These are phyloP conservation scores for Clytia hemisphaerica DNA, from an alignment of 30 jellyfish, hydroid and myxozoan species.

Conservation along the genomic window DNA sequence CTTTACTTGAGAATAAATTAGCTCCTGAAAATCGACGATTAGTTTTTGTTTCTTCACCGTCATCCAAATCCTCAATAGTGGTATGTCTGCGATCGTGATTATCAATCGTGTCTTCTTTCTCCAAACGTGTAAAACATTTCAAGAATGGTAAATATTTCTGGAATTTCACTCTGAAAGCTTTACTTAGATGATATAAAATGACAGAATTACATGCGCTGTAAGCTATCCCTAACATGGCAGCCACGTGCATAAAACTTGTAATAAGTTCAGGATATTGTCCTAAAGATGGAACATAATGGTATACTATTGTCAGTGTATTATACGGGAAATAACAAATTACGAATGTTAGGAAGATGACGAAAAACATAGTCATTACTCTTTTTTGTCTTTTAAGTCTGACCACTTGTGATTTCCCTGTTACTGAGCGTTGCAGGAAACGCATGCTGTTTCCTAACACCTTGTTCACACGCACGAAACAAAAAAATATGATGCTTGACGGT, in stretches of 20 bases:
- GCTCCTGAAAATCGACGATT: too few relatives aligned
- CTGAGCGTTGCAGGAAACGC: constrained; percentile 53
- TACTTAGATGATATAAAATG: constrained; percentile 49
- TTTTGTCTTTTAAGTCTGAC: constrained; percentile 63
- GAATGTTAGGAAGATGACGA: constrained; percentile 59
- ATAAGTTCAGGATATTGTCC: constrained; percentile 46
- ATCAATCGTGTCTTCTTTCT: too few relatives aligned
- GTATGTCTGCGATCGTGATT: too few relatives aligned
- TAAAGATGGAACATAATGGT: constrained; percentile 9
- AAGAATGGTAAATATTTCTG: constrained; percentile 39
- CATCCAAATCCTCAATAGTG: too few relatives aligned
- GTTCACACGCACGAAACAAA: constrained; percentile 1
- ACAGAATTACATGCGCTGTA: constrained; percentile 72
- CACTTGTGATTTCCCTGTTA: constrained; percentile 62
- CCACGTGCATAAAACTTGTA: constrained; percentile 27
- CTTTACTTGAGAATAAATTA: too few relatives aligned
- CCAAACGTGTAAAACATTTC: too few relatives aligned
- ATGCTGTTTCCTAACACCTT: constrained; percentile 43
- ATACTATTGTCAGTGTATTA: constrained; percentile 45
- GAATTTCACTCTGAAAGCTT: constrained; percentile 61
- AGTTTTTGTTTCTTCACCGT: too few relatives aligned
- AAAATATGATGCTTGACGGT: constrained; percentile 31
- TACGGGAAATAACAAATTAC: constrained; percentile 57
- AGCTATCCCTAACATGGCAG: constrained; percentile 45
- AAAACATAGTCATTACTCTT: constrained; percentile 53